phyloP scores from a whole-genome alignment of 2,797 vertebrate species.

The Tokudaia muenninki region DNA sequence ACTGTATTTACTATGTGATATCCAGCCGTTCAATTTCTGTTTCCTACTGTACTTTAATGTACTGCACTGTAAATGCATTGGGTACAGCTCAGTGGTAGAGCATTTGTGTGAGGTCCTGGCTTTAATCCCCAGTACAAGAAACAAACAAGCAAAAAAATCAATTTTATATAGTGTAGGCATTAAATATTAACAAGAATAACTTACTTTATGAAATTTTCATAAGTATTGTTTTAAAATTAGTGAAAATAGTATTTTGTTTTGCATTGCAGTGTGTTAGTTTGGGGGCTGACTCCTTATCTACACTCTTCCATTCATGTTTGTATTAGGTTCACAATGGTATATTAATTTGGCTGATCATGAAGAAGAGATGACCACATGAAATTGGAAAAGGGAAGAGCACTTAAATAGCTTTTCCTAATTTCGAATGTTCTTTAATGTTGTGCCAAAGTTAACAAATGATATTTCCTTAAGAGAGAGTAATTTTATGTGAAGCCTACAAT shows the following conservation, averaged over 20 bases:
- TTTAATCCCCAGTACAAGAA: not conserved
- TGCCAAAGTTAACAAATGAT: conserved; percentile 22
- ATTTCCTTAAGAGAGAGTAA: conserved; percentile 11
- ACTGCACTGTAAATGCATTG: not conserved
- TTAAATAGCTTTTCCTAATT: conserved; percentile 25
- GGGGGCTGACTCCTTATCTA: not conserved
- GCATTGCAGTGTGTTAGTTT: not conserved
- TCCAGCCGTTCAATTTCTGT: not conserved
- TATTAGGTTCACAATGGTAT: not conserved
- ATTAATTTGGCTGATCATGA: conserved; percentile 25
- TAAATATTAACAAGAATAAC: not conserved
- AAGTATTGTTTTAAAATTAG: not conserved
- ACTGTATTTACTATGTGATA: not conserved
- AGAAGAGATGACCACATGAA: conserved; percentile 22
- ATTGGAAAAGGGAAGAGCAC: not conserved
- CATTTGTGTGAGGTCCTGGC: not conserved
- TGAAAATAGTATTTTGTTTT: not conserved
- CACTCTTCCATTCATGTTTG: not conserved
- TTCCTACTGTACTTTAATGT: not conserved
- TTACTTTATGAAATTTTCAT: conserved; percentile 34
- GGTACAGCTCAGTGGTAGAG: not conserved
- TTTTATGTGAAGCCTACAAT: conserved; percentile 29
- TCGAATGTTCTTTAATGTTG: conserved; percentile 43
- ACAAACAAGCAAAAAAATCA: not conserved
- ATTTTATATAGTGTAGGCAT: not conserved